phyloP scores from a whole-genome alignment of 1,140 invertebrate species.

The Aphaenogaster ashmeadi region DNA sequence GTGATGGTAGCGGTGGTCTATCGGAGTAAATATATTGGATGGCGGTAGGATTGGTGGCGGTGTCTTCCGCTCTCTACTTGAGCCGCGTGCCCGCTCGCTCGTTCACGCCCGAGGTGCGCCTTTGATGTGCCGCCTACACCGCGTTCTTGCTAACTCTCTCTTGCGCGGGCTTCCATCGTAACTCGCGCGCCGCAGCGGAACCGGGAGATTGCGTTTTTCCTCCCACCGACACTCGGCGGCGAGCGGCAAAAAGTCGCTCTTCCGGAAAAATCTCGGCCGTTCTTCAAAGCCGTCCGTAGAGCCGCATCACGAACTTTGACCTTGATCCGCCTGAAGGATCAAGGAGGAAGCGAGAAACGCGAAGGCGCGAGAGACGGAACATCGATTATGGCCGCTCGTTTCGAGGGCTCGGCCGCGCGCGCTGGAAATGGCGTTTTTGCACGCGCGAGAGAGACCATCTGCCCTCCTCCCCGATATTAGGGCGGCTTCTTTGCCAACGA shows the following conservation, averaged over 20 bases:
- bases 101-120: constrained; percentile 86
- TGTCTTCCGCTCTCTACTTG: constrained; percentile 86
- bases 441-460: constrained; percentile 61
- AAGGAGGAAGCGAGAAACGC: constrained; percentile 61
- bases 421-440: constrained; percentile 72
- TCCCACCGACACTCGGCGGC: constrained; percentile 25
- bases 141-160: constrained; percentile 83
- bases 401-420: constrained; percentile 68
- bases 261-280: constrained; percentile 70
- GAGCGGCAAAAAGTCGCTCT: constrained; percentile 58
- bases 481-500: constrained; percentile 62
- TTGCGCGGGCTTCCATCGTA: constrained; percentile 48
- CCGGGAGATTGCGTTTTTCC: constrained; percentile 69
- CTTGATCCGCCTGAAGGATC: constrained; percentile 67
- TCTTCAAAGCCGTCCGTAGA: constrained; percentile 4
- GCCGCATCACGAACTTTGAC: constrained; percentile 46
- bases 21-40: constrained; percentile 85
- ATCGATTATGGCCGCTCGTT: constrained; percentile 76
- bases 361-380: constrained; percentile 69
- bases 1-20: constrained; percentile 82
- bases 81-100: constrained; percentile 85
- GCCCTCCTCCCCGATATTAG: constrained; percentile 55
- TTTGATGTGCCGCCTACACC: constrained; percentile 86
- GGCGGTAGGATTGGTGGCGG: constrained; percentile 84
- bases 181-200: constrained; percentile 60